These are phyloP conservation scores for Halcyon badia DNA, from an alignment of 2,797 vertebrate species.

Conservation along the genomic window DNA sequence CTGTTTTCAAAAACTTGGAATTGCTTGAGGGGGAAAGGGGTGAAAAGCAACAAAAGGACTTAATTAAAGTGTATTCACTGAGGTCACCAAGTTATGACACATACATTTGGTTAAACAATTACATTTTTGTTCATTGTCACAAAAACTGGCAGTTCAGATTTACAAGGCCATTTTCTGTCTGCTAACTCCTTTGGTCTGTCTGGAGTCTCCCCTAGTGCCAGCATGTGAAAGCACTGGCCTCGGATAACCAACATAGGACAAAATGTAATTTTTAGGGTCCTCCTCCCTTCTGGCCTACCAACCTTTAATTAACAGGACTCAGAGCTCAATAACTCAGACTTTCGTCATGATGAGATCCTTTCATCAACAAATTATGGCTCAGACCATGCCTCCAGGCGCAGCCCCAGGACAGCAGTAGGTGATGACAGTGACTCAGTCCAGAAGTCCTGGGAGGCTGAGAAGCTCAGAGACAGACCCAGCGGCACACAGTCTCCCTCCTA, in stretches of 20 bases:
- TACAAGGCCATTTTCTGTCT: conserved; percentile 9
- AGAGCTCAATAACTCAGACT: conserved; percentile 16
- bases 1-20: conserved; percentile 57
- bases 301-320: conserved; percentile 38
- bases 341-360: conserved; percentile 7
- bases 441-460: not conserved
- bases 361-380: not conserved
- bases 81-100: conserved; percentile 65
- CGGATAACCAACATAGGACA: not conserved
- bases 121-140: conserved; percentile 61
- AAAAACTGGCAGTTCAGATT: conserved; percentile 49
- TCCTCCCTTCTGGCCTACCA: conserved; percentile 31
- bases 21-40: conserved; percentile 15
- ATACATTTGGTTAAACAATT: conserved; percentile 62
- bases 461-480: not conserved
- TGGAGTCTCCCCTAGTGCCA: not conserved
- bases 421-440: not conserved
- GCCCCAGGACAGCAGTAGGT: not conserved
- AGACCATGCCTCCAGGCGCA: not conserved
- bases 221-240: not conserved
- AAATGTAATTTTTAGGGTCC: conserved; percentile 15
- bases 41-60: conserved; percentile 69
- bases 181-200: not conserved
- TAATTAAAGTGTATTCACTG: conserved; percentile 52
- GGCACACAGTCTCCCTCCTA: not conserved